These are phyloP conservation scores for Pantala flavescens DNA, from an alignment of 1,140 invertebrate genomes.

Conservation along the genomic window DNA sequence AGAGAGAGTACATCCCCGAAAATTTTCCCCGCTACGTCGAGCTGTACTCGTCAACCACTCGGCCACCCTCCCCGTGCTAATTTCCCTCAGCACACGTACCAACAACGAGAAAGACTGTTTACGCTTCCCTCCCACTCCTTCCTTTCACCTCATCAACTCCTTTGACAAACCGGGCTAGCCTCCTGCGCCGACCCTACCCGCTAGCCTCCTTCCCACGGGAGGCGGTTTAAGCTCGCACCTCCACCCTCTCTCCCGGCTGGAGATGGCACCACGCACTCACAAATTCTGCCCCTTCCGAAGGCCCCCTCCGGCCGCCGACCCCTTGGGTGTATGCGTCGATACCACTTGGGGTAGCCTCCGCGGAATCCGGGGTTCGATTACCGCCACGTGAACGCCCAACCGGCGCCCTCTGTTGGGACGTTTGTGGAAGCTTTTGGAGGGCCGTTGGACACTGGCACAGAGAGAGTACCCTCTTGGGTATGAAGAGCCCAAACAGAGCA, in stretches of 20 bases:
- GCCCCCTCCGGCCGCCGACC: background rate
- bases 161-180: conserved; percentile 3
- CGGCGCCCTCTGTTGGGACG: too few species aligned
- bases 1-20: too few species aligned
- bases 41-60: too few species aligned
- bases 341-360: background rate
- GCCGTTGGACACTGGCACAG: too few species aligned
- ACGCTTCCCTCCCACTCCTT: background rate
- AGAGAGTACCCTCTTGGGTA: too few species aligned
- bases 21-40: too few species aligned
- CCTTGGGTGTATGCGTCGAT: background rate
- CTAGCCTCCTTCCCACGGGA: conserved; percentile 9
- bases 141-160: conserved; percentile 14
- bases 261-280: conserved; percentile 6
- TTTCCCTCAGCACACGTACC: too few species aligned
- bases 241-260: background rate
- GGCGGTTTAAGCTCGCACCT: background rate
- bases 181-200: background rate
- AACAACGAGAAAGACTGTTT: background rate
- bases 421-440: too few species aligned
- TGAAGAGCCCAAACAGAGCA: too few species aligned
- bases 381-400: background rate
- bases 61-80: too few species aligned
- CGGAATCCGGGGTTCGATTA: background rate
- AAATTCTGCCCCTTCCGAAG: background rate